These are phyloP conservation scores for Zaprionus vittiger DNA, from an alignment of 1,140 invertebrate genomes.

Conservation along the genomic window DNA sequence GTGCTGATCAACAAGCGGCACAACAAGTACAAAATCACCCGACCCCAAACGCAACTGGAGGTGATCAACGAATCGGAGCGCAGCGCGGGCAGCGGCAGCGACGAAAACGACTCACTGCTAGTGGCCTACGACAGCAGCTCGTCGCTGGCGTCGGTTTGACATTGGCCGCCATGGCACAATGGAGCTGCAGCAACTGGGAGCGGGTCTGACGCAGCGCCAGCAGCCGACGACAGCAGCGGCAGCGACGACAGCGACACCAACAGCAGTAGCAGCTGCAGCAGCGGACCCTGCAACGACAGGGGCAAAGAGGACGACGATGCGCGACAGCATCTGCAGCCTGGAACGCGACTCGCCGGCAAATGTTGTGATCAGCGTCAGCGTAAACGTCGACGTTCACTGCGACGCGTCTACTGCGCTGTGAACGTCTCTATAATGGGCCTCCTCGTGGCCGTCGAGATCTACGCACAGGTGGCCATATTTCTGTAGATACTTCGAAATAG, in stretches of 20 bases:
- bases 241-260: conserved; percentile 18
- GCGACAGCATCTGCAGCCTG: conserved; percentile 54
- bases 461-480: conserved; percentile 80
- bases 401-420: conserved; percentile 83
- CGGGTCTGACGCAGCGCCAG: conserved; percentile 28
- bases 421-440: conserved; percentile 76
- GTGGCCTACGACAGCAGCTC: conserved; percentile 84
- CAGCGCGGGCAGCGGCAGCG: conserved; percentile 81
- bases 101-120: conserved; percentile 84
- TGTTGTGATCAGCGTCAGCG: conserved; percentile 79
- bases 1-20: conserved; percentile 80
- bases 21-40: conserved; percentile 81
- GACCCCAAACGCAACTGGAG: conserved; percentile 79
- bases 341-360: conserved; percentile 46
- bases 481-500: conserved; percentile 48
- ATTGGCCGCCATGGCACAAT: conserved; percentile 81
- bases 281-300: neutral
- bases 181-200: conserved; percentile 70
- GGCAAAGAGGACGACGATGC: conserved; percentile 35
- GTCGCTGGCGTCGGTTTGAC: conserved; percentile 84
- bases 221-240: conserved; percentile 20
- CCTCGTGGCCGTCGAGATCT: conserved; percentile 78
- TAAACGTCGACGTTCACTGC: conserved; percentile 83
- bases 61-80: conserved; percentile 82
- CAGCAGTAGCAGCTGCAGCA: conserved; percentile 12